Evolutionary conservation across 2,797 vertebrate species (phyloP), one percentile per base, ranked within the genome.

Genomic region (Columba guinea): DNA sequence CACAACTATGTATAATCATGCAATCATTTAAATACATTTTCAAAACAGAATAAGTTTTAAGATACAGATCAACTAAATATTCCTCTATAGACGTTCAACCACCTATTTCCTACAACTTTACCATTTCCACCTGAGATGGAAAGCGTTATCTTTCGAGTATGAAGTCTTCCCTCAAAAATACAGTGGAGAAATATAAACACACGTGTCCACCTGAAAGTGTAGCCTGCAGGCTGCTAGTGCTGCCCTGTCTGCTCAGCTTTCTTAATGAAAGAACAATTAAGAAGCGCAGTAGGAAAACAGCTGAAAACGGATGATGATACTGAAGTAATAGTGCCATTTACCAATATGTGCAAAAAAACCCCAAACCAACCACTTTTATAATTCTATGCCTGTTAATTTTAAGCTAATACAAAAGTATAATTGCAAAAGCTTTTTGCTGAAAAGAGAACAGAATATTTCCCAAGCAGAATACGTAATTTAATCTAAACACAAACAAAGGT

Each of bases 1-100:
- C 95, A 89, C 95, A 96, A 90, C 88, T 93, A 94, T 93, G 94
- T 94, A 82, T 84, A 91, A 95, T 89, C 91, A 94, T 58, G 79
- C 83, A 55, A 78, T 80, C 63, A 94, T 94, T 91, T 96, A 96
- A 96, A 95, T 94, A 88, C 56, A 46, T 92, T 94, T 94, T 91
- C 93, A 94, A 94, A 94, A 89, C 80, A 91, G 83, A 89, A 60
- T 73, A 52, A 0, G 0, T 90, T 94, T 87, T 64, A 82, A 94
- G 94, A 96, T 94, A 93, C 37, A 58, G 77, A 96, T 95, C 91
- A 94, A 82, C 93, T 78, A 84, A 86, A 76, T 78, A 75, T 69
- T 91, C 79, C 63, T 91, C 73, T n/a, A 24, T 11, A 74, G 62
- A 19, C 52, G 86, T 85, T 68, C 58, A 84, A 59, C 80, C 39